These are phyloP conservation scores for Radopholus similis DNA, from an alignment of 1,140 invertebrate genomes.

Conservation along the genomic window DNA sequence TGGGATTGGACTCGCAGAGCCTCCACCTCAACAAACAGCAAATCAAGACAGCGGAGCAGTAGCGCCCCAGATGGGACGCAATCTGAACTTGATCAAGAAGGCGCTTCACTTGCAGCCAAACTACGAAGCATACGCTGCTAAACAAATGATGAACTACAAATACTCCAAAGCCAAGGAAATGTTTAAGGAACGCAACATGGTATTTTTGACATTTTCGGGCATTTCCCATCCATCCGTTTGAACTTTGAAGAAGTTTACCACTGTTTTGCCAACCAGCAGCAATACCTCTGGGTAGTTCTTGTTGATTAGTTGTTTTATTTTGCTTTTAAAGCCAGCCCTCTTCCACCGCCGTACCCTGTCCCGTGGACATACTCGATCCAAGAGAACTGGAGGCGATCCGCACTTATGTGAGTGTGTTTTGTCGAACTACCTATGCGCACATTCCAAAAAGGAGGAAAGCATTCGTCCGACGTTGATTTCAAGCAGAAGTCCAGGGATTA, in stretches of 20 bases:
- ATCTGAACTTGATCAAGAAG: neutral
- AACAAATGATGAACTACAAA: constrained; percentile 12
- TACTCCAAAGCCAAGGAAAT: constrained; percentile 10
- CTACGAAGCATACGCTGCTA: constrained; percentile 6
- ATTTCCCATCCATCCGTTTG: neutral
- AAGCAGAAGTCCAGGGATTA: too few relatives aligned
- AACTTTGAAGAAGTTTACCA: neutral
- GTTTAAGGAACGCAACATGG: constrained; percentile 14
- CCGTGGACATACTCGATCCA: neutral
- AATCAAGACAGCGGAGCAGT: neutral
- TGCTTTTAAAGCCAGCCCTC: too few relatives aligned
- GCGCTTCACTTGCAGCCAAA: constrained; percentile 1
- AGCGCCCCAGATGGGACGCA: neutral
- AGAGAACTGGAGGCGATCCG: neutral
- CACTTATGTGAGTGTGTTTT: neutral
- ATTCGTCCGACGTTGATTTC: too few relatives aligned
- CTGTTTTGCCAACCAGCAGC: neutral
- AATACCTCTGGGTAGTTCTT: too few relatives aligned
- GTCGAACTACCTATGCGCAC: too few relatives aligned
- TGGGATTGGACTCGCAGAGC: too few relatives aligned
- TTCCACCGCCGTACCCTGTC: too few relatives aligned
- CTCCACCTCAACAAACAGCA: too few relatives aligned
- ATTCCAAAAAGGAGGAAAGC: too few relatives aligned
- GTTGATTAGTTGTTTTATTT: too few relatives aligned
- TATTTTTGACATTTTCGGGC: neutral